A percentile compares a stretch with the other conserved stretches of the same genome.
phyloP scores from a whole-genome alignment of 2,888 invertebrate species.

The Hyppa rectilinea region DNA sequence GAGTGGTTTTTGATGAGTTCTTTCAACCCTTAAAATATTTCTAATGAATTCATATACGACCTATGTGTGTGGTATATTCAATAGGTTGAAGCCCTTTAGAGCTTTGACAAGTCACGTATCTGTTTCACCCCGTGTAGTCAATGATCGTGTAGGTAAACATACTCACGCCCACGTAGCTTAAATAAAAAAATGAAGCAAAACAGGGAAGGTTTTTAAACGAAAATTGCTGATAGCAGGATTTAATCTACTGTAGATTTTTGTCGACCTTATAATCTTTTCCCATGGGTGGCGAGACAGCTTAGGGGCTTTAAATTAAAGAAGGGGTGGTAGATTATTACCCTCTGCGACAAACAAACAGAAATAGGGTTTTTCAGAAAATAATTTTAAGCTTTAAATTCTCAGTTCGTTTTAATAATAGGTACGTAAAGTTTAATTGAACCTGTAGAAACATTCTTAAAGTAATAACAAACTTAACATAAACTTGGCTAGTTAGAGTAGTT shows the following conservation, averaged over 20 bases:
- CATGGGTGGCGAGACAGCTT: slow-evolving; percentile 36
- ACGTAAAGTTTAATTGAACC: slow-evolving; percentile 15
- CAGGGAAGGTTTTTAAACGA: slow-evolving; percentile 24
- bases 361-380: slow-evolving; percentile 10
- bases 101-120: not conserved
- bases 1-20: not conserved
- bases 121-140: not conserved
- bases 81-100: not conserved
- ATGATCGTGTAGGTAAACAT: slow-evolving; percentile 11
- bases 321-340: slow-evolving; percentile 33
- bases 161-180: not conserved
- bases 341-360: slow-evolving; percentile 17
- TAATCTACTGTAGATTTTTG: slow-evolving; percentile 52
- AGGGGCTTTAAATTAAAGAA: slow-evolving; percentile 32
- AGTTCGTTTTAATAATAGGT: slow-evolving; percentile 21
- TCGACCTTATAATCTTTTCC: slow-evolving; percentile 51
- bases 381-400: not conserved
- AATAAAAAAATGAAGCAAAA: slow-evolving; percentile 15
- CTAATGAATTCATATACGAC: not conserved
- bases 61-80: not conserved
- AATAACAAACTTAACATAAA: slow-evolving; percentile 35
- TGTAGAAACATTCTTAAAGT: slow-evolving; percentile 17
- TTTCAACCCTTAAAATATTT: slow-evolving; percentile 7
- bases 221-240: slow-evolving; percentile 51
- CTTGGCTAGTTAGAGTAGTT: slow-evolving; percentile 27